These are phyloP conservation scores for Allophyes oxyacanthae DNA, from an alignment of 2,888 invertebrate genomes.

Conservation along the genomic window DNA sequence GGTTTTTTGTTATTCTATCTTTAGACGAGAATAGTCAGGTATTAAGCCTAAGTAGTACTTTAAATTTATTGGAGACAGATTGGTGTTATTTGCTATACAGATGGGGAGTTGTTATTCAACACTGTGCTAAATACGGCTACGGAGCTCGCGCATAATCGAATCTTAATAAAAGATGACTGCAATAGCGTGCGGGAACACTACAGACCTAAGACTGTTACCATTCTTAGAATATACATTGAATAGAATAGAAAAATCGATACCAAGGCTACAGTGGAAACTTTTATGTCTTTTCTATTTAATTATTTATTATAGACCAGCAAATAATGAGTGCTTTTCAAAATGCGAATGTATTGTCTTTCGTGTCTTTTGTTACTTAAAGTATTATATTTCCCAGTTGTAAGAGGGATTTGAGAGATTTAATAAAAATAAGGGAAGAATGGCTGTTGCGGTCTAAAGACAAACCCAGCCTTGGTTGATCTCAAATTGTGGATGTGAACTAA, in stretches of 20 bases:
- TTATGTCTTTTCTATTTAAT: not conserved
- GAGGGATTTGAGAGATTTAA: too few species aligned
- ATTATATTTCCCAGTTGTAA: too few species aligned
- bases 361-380: too few species aligned
- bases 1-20: too few species aligned
- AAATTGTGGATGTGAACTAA: too few species aligned
- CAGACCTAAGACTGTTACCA: not conserved
- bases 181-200: not conserved
- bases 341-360: not conserved
- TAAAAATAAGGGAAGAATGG: too few species aligned
- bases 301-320: not conserved
- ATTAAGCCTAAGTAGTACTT: too few species aligned
- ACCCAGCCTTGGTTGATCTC: too few species aligned
- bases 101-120: not conserved
- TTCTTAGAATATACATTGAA: not conserved
- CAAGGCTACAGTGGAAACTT: not conserved
- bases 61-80: too few species aligned
- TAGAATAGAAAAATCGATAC: not conserved
- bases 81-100: not conserved
- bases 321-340: not conserved
- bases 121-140: not conserved
- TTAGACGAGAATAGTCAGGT: too few species aligned
- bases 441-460: too few species aligned
- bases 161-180: not conserved
- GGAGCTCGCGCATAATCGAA: not conserved